Evolutionary conservation across 2,113 vertebrate genomes (phyloP).

Genomic region (Prinia subflava): DNA sequence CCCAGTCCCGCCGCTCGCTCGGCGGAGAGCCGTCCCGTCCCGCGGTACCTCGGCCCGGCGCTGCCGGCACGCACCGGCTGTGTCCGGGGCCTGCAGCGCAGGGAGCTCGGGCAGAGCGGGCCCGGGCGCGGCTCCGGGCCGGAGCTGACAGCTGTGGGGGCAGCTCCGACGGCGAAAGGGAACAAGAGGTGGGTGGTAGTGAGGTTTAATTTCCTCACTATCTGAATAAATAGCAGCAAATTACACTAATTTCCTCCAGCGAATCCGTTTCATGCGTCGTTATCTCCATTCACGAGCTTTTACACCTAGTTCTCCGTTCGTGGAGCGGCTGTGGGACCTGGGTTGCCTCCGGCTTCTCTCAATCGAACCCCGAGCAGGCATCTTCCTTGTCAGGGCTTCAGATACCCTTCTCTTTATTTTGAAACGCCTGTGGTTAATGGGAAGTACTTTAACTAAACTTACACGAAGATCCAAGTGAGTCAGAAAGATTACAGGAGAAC

Average conservation of each 20-base stretch:
- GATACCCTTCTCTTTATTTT: background rate
- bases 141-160: no score
- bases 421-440: background rate
- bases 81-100: fast-evolving
- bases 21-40: background rate
- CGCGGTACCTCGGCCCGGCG: no score
- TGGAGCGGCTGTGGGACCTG: background rate
- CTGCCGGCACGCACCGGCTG: fast-evolving
- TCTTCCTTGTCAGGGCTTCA: background rate
- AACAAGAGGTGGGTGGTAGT: fast-evolving
- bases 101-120: background rate
- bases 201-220: background rate
- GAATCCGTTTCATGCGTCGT: background rate
- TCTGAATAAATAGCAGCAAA: background rate
- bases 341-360: background rate
- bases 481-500: background rate
- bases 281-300: background rate
- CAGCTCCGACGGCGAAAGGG: background rate
- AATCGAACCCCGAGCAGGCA: background rate
- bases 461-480: background rate
- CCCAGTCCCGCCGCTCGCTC: no score
- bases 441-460: background rate
- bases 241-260: background rate
- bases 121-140: no score
- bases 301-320: background rate